Base-by-base conservation (phyloP, 2,888 invertebrate genomes). In the Elysia crispata region DNA sequence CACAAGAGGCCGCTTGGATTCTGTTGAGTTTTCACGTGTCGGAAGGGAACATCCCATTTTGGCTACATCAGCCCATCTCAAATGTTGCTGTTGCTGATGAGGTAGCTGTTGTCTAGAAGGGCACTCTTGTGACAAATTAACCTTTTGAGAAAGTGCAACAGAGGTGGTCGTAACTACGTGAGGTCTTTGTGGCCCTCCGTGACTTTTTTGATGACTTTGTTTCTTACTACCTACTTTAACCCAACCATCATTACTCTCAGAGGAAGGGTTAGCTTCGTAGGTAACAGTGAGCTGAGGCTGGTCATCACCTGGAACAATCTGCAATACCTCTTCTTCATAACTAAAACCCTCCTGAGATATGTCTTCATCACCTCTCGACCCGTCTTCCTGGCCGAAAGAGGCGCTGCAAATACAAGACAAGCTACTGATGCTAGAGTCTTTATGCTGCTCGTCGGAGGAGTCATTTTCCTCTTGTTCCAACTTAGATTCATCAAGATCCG, bases 51-150 rank as follows among this genome's bases (percentile, higher is more conserved):
- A 79, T 11, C 79, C 79, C 33, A 79, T 57, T 30, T 75, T 79
- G 30, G 84, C 84, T 18, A 84, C 78, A 77, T 84, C 84, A 8
- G 84, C 84, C 84, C 84, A 84, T 5, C 84, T 70, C 80, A 82
- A 75, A 18, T 67, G 75, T 11, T 31, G 31, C 0, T 23, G 54
- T 8, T 50, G 60, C 0, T 60, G 5, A 0, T 28, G 23, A 62
- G 72, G n/a, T 6, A 60, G 15, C 20, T 60, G 20, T 60, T 60
- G 60, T 60, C 60, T 23, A 8, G 60, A 60, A 60, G 41, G 41
- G 11, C 41, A 6, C 11, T 41, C 41, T 11, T 41, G 5, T 11
- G 41, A 41, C 41, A 41, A 41, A 11, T 3, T 41, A 6, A 41
- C 41, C 41, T 41, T 41, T 11, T 41, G 41, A 11, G 41, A 41